Evolutionary conservation across 2,797 vertebrate species (phyloP).

Genomic region (Sphaeramia orbicularis): DNA sequence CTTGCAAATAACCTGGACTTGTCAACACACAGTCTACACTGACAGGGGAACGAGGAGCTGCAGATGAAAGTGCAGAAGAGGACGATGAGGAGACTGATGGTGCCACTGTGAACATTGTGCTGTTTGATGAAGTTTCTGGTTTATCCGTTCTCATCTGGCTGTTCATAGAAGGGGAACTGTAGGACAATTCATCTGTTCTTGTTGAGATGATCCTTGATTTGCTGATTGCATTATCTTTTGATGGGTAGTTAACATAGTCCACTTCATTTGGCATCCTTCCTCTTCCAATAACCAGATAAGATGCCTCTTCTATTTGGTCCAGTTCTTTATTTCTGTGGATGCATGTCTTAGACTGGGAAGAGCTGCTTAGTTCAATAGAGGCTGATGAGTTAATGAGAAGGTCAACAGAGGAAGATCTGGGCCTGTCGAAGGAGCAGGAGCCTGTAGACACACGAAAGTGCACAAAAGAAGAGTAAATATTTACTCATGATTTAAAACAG

Average conservation of each 20-base stretch:
- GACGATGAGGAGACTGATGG: conserved; percentile 74
- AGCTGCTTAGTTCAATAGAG: conserved; percentile 45
- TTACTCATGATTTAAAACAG: conserved; percentile 47
- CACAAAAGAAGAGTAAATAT: conserved; percentile 31
- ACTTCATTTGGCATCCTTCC: conserved; percentile 62
- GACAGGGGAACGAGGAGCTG: conserved; percentile 49
- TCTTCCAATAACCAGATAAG: conserved; percentile 78
- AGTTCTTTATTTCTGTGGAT: conserved; percentile 45
- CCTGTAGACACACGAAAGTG: conserved; percentile 74
- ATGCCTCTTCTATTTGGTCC: conserved; percentile 66
- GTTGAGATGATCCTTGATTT: conserved; percentile 41
- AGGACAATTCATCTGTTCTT: conserved; percentile 32
- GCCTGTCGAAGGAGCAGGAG: conserved; percentile 63
- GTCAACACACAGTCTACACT: conserved; percentile 72
- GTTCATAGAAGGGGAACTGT: conserved; percentile 34
- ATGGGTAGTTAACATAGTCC: conserved; percentile 69
- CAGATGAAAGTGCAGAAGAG: conserved; percentile 57
- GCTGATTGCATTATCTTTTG: conserved; percentile 37
- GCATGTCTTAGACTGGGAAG: conserved; percentile 52
- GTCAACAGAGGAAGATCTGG: conserved; percentile 82
- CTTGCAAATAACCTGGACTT: conserved; percentile 82
- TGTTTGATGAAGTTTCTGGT: conserved; percentile 72
- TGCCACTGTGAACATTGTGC: conserved; percentile 64
- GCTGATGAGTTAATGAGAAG: conserved; percentile 75
- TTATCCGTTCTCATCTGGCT: conserved; percentile 54